phyloP scores from a whole-genome alignment of 1,140 invertebrate species.

The Phymastichus coffea region DNA sequence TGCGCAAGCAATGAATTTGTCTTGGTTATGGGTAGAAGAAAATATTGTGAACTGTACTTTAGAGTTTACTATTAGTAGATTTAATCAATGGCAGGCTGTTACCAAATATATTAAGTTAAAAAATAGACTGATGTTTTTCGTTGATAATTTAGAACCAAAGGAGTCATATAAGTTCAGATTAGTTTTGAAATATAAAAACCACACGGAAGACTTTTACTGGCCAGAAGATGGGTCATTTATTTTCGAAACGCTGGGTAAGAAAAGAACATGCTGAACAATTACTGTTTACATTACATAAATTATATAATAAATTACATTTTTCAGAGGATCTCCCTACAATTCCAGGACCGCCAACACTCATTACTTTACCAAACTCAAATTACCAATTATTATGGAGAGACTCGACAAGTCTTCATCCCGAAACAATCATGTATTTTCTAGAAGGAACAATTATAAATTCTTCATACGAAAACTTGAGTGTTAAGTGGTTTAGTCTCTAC shows the following conservation, averaged over 20 bases:
- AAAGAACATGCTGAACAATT: conserved; percentile 21
- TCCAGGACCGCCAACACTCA: conserved; percentile 67
- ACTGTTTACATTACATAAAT: neutral
- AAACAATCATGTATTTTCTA: conserved; percentile 62
- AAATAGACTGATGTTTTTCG: conserved; percentile 49
- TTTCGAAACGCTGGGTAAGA: conserved; percentile 73
- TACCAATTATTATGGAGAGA: conserved; percentile 75
- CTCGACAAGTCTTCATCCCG: conserved; percentile 67
- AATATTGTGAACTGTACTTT: conserved; percentile 40
- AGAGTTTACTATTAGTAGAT: conserved; percentile 44
- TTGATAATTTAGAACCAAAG: conserved; percentile 65
- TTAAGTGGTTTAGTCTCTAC: conserved; percentile 71
- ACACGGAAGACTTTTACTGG: conserved; percentile 65
- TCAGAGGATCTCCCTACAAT: conserved; percentile 66
- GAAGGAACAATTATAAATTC: conserved; percentile 54
- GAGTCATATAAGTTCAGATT: conserved; percentile 75
- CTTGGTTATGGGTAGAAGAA: conserved; percentile 62
- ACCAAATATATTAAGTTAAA: conserved; percentile 36
- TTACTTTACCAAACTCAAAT: conserved; percentile 63
- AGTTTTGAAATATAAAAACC: conserved; percentile 65
- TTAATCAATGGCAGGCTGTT: conserved; percentile 48
- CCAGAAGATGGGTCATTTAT: conserved; percentile 67
- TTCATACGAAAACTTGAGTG: conserved; percentile 33
- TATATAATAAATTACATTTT: conserved; percentile 3
- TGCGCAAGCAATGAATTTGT: conserved; percentile 62